These are phyloP conservation scores for Strigamia transsilvanica DNA, from an alignment of 2,888 invertebrate genomes.

Conservation along the genomic window DNA sequence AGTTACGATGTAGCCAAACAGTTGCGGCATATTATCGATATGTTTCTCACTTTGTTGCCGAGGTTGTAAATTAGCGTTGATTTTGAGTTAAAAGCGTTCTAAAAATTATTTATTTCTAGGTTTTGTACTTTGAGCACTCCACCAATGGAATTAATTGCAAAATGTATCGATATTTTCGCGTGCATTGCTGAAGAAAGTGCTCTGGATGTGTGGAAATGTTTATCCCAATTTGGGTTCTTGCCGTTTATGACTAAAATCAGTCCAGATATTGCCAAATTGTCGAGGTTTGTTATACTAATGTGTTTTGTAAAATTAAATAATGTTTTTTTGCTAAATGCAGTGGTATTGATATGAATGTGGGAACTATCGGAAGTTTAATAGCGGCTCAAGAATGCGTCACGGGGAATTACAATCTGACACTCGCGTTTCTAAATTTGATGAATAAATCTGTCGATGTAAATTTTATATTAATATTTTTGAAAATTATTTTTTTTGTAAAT, in stretches of 20 bases:
- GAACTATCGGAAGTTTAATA: slow-evolving; percentile 55
- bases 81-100: background rate
- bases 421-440: slow-evolving; percentile 57
- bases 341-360: slow-evolving; percentile 57
- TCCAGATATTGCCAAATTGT: slow-evolving; percentile 54
- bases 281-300: slow-evolving; percentile 55
- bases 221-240: slow-evolving; percentile 55
- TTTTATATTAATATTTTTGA: background rate
- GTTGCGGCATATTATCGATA: slow-evolving; percentile 55
- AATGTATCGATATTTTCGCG: slow-evolving; percentile 61
- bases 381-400: slow-evolving; percentile 57
- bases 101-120: slow-evolving; percentile 48
- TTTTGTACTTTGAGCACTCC: slow-evolving; percentile 61
- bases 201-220: slow-evolving; percentile 57
- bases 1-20: slow-evolving; percentile 53
- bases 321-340: slow-evolving; percentile 50
- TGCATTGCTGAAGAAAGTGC: slow-evolving; percentile 59
- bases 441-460: slow-evolving; percentile 54
- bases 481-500: background rate
- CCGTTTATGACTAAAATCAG: slow-evolving; percentile 56
- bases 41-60: slow-evolving; percentile 55
- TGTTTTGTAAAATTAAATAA: background rate
- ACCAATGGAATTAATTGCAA: slow-evolving; percentile 61
- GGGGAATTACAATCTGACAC: slow-evolving; percentile 56
- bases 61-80: slow-evolving; percentile 52